Evolutionary conservation across 2,888 invertebrate genomes (phyloP).

Genomic region (Nipponacmea schrenckii): DNA sequence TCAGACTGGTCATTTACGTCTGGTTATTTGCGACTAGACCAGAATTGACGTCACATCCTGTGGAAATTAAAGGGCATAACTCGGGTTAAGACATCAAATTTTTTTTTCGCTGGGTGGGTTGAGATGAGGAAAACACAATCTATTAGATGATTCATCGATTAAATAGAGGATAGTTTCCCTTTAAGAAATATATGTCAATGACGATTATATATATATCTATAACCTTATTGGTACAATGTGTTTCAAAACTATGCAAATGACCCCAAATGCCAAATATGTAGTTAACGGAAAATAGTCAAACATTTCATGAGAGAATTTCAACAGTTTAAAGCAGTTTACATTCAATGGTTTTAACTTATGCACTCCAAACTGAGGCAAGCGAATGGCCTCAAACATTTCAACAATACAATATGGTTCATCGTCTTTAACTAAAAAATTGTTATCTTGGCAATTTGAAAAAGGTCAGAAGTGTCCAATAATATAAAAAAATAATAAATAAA

Average conservation of each 20-base stretch:
- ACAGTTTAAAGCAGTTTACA: conserved; percentile 1
- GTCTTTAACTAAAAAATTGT: background rate
- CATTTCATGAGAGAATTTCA: background rate
- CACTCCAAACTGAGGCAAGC: background rate
- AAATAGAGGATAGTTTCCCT: too few species aligned
- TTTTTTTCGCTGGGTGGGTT: too few species aligned
- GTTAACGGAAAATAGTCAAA: background rate
- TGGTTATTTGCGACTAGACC: too few species aligned
- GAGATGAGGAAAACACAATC: too few species aligned
- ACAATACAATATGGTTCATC: conserved; percentile 1
- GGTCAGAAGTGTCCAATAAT: conserved; percentile 5
- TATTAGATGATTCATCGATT: too few species aligned
- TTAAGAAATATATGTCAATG: too few species aligned
- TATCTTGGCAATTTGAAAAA: background rate
- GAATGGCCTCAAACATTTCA: conserved; percentile 1
- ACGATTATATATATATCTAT: background rate
- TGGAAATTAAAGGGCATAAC: too few species aligned
- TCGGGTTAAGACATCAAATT: too few species aligned
- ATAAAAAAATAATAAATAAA: too few species aligned
- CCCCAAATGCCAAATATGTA: background rate
- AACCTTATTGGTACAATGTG: conserved; percentile 1
- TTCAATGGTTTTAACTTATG: background rate
- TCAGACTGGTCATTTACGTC: too few species aligned
- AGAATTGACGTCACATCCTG: too few species aligned
- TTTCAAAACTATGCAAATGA: background rate